phyloP scores from a whole-genome alignment of 1,140 invertebrate species.

The Macrocentrus cingulum region DNA sequence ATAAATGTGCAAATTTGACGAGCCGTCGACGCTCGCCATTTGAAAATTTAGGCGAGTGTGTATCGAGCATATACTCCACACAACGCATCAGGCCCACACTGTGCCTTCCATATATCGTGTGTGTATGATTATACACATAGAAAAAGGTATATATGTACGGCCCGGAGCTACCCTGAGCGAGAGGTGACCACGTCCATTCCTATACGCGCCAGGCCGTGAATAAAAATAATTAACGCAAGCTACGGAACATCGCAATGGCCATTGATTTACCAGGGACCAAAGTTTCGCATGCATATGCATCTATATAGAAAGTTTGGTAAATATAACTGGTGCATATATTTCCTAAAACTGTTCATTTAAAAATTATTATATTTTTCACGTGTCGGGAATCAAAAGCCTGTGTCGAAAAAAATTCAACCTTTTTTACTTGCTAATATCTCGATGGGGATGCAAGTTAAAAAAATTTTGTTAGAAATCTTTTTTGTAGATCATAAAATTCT shows the following conservation, averaged over 20 bases:
- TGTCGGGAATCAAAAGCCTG: too few species aligned
- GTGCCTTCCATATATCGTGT: neutral
- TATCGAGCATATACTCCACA: constrained; percentile 17
- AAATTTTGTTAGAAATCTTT: too few species aligned
- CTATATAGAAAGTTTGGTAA: too few species aligned
- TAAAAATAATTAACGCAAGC: constrained; percentile 49
- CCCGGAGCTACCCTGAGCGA: constrained; percentile 1
- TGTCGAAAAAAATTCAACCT: too few species aligned
- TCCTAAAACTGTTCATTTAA: too few species aligned
- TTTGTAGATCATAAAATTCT: too few species aligned
- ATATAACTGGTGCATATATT: too few species aligned
- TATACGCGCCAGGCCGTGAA: constrained; percentile 40
- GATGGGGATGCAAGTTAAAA: too few species aligned
- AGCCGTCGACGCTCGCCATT: constrained; percentile 32
- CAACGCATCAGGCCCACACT: neutral
- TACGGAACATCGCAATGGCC: constrained; percentile 42
- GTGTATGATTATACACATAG: constrained; percentile 1
- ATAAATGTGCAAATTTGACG: constrained; percentile 53
- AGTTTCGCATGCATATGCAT: too few species aligned
- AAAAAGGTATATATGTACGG: constrained; percentile 16
- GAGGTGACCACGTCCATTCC: constrained; percentile 32
- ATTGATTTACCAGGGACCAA: constrained; percentile 45
- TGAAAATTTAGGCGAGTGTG: constrained; percentile 31
- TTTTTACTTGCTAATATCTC: too few species aligned
- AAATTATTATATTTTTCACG: too few species aligned